Evolutionary conservation across 2,888 invertebrate genomes (phyloP), one percentile per base, ranked within the genome.

Genomic region (Lasius platythorax): DNA sequence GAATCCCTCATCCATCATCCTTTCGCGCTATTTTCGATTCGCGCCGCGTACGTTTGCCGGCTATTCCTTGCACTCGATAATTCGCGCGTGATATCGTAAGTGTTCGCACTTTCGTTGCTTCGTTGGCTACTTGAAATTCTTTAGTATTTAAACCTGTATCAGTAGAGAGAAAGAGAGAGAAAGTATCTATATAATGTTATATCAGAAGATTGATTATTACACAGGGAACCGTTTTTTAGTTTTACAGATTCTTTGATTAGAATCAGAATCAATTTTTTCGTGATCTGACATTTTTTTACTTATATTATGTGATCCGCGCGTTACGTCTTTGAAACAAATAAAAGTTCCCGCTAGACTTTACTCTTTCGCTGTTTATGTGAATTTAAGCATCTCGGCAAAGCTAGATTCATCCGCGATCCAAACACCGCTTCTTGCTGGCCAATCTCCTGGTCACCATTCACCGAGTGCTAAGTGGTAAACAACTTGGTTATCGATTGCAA

Each of bases 1-100:
- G 83, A 84, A 79, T 78, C 81, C 75, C 76, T 61, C 84, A 81
- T 86, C 85, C 83, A 83, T 89, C 87, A 87, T 83, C 81, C 43
- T 79, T 63, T 37, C 78, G 68, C 58, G 70, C 43, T 64, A 56
- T 63, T 85, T 84, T 75, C 72, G 58, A 73, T 87, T 82, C 83
- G 72, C 78, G 64, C 67, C 68, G 66, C 43, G 64, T 37, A 56
- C 70, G 56, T 15, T 58, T 74, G 30, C 50, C 40, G 64, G 8
- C 66, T 73, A 46, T 50, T 23, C 61, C 53, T 58, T 12, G 73
- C 79, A 46, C 58, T 58, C 43, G 58, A 79, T 70, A 70, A 79
- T 79, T 70, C 43, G 78, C 43, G n/a, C 23, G 11, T 18, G 68
- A 50, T 50, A 9, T 28, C 9, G 15, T 43, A 43, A 53, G 70